phyloP scores from a whole-genome alignment of 2,888 invertebrate genomes.

The Vannuccia rotundouncinata region DNA sequence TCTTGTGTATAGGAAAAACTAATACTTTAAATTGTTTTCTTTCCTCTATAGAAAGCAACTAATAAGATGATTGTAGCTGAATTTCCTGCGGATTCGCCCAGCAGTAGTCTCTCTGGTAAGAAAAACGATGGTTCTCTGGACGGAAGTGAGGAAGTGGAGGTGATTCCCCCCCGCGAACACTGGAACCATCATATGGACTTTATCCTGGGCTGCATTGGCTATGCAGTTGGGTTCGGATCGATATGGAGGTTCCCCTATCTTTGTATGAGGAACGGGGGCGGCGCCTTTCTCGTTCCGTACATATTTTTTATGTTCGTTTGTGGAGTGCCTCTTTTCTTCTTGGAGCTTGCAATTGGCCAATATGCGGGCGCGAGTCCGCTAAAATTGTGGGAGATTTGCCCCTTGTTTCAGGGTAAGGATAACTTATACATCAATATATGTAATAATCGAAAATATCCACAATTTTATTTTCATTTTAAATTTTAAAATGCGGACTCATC shows the following conservation, averaged over 20 bases:
- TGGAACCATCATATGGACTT: conserved; percentile 33
- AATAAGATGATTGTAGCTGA: too few relatives aligned
- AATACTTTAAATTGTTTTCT: too few relatives aligned
- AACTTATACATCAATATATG: too few relatives aligned
- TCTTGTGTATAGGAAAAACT: too few relatives aligned
- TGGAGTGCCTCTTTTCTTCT: conserved; percentile 31
- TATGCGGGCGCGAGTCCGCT: conserved; percentile 38
- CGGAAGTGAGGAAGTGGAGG: too few relatives aligned
- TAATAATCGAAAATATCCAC: too few relatives aligned
- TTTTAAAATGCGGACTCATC: too few relatives aligned
- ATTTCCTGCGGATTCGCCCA: too few relatives aligned
- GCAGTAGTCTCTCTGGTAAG: too few relatives aligned
- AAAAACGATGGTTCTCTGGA: too few relatives aligned
- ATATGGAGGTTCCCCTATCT: conserved; percentile 34
- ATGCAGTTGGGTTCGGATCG: conserved; percentile 29
- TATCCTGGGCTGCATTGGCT: conserved; percentile 24
- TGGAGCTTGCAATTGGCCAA: conserved; percentile 29
- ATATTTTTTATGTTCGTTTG: conserved; percentile 23
- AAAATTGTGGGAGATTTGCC: conserved; percentile 43
- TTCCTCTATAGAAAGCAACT: too few relatives aligned
- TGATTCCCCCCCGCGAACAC: conserved; percentile 32
- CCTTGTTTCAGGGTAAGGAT: conserved; percentile 45
- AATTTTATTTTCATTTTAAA: too few relatives aligned
- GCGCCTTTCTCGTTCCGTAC: conserved; percentile 31
- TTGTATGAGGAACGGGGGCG: conserved; percentile 32